Evolutionary conservation across 2,888 invertebrate genomes (phyloP).

Genomic region (Pantelozetes paolii): DNA sequence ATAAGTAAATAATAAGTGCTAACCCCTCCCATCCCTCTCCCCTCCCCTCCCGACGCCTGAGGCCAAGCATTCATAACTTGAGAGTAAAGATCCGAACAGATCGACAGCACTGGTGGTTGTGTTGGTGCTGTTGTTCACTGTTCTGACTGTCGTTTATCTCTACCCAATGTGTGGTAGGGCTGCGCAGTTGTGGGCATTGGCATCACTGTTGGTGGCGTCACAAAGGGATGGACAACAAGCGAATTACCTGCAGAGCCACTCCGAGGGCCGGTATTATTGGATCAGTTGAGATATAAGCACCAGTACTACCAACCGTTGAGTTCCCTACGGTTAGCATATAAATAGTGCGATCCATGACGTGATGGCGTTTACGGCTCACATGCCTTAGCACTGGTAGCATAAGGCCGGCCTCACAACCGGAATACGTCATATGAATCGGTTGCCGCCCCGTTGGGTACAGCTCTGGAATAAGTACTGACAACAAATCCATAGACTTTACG

Average conservation of each 20-base stretch:
- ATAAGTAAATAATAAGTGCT: too few relatives aligned
- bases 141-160: not conserved
- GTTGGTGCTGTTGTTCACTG: not conserved
- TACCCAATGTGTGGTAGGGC: constrained; percentile 1
- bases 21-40: not conserved
- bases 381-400: not conserved
- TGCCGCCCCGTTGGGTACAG: constrained; percentile 13
- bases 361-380: not conserved
- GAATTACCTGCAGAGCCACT: constrained; percentile 25
- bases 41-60: constrained; percentile 5
- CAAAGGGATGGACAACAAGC: constrained; percentile 16
- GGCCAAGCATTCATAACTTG: not conserved
- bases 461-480: not conserved
- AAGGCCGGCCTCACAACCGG: constrained; percentile 7
- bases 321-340: not conserved
- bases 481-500: not conserved
- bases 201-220: constrained; percentile 22
- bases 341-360: constrained; percentile 9
- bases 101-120: not conserved
- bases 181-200: not conserved
- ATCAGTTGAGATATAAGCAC: not conserved
- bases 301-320: not conserved
- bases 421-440: constrained; percentile 1
- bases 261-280: constrained; percentile 4
- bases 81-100: too few relatives aligned